These are phyloP conservation scores for Neoaliturus tenellus DNA, from an alignment of 2,888 invertebrate species.

Conservation along the genomic window DNA sequence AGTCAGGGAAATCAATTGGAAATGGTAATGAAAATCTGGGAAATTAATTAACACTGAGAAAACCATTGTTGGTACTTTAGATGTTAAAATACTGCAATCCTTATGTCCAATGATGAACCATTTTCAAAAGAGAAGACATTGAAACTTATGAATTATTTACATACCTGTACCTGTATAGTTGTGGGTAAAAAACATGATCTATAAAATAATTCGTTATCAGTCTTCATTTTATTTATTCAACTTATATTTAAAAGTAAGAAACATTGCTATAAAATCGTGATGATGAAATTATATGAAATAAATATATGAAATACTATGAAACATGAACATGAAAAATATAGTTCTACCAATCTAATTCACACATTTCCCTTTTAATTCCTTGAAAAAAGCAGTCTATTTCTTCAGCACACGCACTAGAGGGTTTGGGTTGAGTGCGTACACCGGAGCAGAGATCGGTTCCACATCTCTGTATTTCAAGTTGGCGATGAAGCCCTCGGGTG, in stretches of 20 bases:
- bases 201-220: background rate
- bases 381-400: background rate
- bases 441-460: constrained; percentile 65
- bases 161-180: too few species aligned
- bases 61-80: too few species aligned
- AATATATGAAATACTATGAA: constrained; percentile 3
- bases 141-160: too few species aligned
- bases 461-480: constrained; percentile 66
- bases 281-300: background rate
- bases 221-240: background rate
- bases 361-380: background rate
- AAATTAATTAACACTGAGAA: too few species aligned
- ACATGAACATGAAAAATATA: too few species aligned
- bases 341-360: too few species aligned
- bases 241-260: background rate
- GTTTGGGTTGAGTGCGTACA: constrained; percentile 64
- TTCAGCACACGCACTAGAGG: constrained; percentile 63
- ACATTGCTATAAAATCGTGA: background rate
- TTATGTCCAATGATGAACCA: too few species aligned
- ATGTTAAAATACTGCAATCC: too few species aligned
- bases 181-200: too few species aligned
- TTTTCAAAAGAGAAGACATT: too few species aligned
- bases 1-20: too few species aligned
- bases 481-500: constrained; percentile 61
- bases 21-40: too few species aligned